Conservation (phyloP, 2,888 invertebrate genomes). For the Iselma pallidipennis region DNA sequence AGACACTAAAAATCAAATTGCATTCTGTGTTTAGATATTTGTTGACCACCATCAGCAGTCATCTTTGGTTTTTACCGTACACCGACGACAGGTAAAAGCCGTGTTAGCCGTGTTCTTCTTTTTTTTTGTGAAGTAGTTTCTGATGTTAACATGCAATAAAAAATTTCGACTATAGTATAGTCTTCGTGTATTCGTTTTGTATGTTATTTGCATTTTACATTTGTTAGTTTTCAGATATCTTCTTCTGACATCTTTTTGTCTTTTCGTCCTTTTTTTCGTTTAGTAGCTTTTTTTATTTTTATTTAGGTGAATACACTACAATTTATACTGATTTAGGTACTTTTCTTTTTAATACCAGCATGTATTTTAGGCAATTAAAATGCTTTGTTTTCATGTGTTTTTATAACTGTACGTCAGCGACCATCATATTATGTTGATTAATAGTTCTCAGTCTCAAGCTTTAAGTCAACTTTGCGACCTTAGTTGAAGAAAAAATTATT, state of each 20-base stretch:
- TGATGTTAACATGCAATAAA: constrained; percentile 55
- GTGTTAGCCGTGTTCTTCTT: constrained; percentile 40
- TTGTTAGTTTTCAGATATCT: constrained; percentile 45
- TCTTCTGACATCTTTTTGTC: constrained; percentile 34
- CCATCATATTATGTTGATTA: not conserved
- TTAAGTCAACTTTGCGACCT: too few species aligned
- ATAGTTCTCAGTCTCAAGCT: not conserved
- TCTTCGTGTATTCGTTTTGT: constrained; percentile 44
- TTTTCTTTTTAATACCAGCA: too few species aligned
- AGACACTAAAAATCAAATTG: constrained; percentile 47
- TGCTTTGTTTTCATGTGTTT: too few species aligned
- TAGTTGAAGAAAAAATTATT: too few species aligned
- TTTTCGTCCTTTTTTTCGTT: constrained; percentile 3
- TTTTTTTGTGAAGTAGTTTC: constrained; percentile 51
- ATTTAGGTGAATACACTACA: too few species aligned
- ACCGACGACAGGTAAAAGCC: constrained; percentile 51
- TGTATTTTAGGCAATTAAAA: too few species aligned
- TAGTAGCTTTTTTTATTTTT: too few species aligned
- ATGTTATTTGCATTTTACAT: constrained; percentile 52
- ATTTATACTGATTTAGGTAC: too few species aligned
- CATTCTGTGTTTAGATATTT: constrained; percentile 45
- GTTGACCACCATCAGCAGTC: constrained; percentile 26
- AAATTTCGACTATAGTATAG: constrained; percentile 46
- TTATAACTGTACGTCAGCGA: too few species aligned
- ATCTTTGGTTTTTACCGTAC: constrained; percentile 38